Conservation (phyloP, 1,140 invertebrate species). For the Choristoneura fumiferana region DNA sequence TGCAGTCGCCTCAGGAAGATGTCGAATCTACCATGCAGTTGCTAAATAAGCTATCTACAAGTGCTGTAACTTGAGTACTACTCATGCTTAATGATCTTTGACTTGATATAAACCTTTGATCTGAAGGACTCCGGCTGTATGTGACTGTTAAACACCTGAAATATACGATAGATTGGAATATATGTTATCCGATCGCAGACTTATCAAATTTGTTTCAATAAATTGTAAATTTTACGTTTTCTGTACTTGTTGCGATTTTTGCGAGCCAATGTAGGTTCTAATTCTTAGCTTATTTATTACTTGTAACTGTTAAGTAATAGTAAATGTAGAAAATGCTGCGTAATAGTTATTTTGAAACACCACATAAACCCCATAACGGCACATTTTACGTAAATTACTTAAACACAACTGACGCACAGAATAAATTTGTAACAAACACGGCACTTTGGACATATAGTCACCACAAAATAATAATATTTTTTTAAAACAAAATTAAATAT, state of each 20-base stretch:
- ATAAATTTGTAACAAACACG: no score
- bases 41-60: constrained; percentile 13
- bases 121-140: constrained; percentile 93
- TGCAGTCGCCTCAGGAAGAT: not conserved
- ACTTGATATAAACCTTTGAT: constrained; percentile 87
- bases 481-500: no score
- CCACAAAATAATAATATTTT: no score
- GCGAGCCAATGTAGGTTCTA: no score
- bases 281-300: no score
- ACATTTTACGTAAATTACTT: not conserved
- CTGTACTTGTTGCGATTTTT: not conserved
- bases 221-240: no score
- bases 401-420: no score
- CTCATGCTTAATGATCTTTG: constrained; percentile 72
- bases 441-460: no score
- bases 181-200: not conserved
- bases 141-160: constrained; percentile 95
- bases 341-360: no score
- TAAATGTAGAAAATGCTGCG: no score
- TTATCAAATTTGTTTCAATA: not conserved
- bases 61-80: constrained; percentile 48
- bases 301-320: no score
- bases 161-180: constrained; percentile 62
- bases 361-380: constrained; percentile 1
- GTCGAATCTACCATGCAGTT: constrained; percentile 14